Conservation (phyloP, 2,113 vertebrate species). For the Myotis lucifugus region DNA sequence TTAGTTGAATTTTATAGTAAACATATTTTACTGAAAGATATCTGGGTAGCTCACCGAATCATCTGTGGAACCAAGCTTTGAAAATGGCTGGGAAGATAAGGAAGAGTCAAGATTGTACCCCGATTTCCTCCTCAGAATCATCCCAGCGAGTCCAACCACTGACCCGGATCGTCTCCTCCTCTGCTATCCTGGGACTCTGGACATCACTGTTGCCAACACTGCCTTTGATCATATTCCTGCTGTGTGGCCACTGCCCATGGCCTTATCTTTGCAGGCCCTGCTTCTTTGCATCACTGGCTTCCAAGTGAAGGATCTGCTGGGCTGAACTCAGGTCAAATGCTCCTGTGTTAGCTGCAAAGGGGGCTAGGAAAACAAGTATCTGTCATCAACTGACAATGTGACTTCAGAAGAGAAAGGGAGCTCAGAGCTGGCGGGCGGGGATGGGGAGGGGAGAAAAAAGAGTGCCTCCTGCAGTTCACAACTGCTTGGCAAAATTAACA, state of each 20-base stretch:
- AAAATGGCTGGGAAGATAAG: not conserved
- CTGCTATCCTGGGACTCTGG: not conserved
- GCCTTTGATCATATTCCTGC: not conserved
- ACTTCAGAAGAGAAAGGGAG: not conserved
- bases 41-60: not conserved
- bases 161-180: not conserved
- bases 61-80: not conserved
- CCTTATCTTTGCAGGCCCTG: not conserved
- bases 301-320: not conserved
- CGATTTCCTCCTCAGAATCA: not conserved
- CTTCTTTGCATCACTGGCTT: not conserved
- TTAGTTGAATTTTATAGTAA: not conserved
- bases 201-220: not conserved
- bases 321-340: not conserved
- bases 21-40: conserved; percentile 1
- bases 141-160: not conserved
- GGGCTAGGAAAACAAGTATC: not conserved
- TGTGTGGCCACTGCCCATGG: not conserved
- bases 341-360: not conserved
- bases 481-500: not conserved
- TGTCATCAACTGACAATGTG: not conserved
- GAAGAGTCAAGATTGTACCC: not conserved
- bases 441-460: not conserved
- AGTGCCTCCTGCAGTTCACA: not conserved
- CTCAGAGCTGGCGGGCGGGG: not conserved